phyloP scores from a whole-genome alignment of 2,113 vertebrate genomes.

The Meleagris gallopavo region DNA sequence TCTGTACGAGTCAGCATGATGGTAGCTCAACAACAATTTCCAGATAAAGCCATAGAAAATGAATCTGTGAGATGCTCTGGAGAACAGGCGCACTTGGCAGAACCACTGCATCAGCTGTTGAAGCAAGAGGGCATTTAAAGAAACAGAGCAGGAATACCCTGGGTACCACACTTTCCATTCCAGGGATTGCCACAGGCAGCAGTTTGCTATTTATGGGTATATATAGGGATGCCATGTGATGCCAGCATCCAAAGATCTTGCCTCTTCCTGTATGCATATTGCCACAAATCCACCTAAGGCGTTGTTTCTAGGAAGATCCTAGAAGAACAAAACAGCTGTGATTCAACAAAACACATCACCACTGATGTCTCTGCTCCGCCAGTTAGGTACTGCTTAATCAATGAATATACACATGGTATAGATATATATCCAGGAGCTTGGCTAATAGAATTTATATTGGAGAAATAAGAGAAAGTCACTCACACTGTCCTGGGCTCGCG shows the following conservation, averaged over 20 bases:
- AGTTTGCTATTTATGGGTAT: background rate
- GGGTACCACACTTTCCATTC: background rate
- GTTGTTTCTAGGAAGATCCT: background rate
- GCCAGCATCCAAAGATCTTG: background rate
- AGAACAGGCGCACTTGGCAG: background rate
- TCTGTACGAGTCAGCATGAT: background rate
- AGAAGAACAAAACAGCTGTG: background rate
- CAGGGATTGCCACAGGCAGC: background rate
- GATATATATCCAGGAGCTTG: too few species aligned
- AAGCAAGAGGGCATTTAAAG: background rate
- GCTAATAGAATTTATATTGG: too few species aligned
- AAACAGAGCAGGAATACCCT: background rate
- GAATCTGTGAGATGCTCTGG: background rate
- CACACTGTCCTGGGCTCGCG: too few species aligned
- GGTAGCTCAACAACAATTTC: background rate
- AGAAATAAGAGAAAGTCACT: too few species aligned
- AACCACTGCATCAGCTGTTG: background rate
- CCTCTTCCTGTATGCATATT: background rate
- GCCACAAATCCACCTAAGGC: background rate
- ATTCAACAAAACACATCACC: background rate
- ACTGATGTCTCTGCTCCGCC: background rate
- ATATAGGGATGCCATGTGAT: background rate
- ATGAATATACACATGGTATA: too few species aligned
- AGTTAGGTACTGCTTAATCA: too few species aligned
- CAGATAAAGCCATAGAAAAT: background rate